These are phyloP conservation scores for Muschampia plurimacula DNA, from an alignment of 2,888 invertebrate genomes.

Conservation along the genomic window DNA sequence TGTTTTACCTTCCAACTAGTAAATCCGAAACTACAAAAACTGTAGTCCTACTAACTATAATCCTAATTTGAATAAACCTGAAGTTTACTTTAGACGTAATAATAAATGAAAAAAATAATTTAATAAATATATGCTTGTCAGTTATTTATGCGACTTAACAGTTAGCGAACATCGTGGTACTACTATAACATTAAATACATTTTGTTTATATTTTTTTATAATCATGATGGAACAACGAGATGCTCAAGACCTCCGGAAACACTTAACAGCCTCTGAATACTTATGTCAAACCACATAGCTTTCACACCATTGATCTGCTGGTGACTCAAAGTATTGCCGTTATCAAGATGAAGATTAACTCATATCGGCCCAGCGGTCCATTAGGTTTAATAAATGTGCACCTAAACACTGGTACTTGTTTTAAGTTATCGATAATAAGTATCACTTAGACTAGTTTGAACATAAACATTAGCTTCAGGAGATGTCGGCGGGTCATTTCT, in stretches of 20 bases:
- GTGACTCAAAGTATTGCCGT: background rate
- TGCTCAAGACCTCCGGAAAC: slow-evolving; percentile 15
- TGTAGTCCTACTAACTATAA: too few species aligned
- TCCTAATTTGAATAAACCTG: too few species aligned
- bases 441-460: background rate
- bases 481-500: too few species aligned
- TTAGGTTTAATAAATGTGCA: background rate
- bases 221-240: background rate
- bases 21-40: too few species aligned
- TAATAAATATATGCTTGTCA: background rate
- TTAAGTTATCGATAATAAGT: background rate
- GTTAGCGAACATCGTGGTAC: slow-evolving; percentile 4
- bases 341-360: slow-evolving; percentile 1
- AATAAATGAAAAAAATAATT: too few species aligned
- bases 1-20: too few species aligned
- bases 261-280: slow-evolving; percentile 17
- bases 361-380: background rate
- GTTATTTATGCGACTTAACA: background rate
- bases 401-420: background rate
- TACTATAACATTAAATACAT: background rate
- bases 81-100: too few species aligned
- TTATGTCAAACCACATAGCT: slow-evolving; percentile 19
- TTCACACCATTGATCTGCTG: background rate
- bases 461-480: too few species aligned
- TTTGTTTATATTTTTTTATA: slow-evolving; percentile 4